phyloP scores from a whole-genome alignment of 2,888 invertebrate species.

The Tholera decimalis region DNA sequence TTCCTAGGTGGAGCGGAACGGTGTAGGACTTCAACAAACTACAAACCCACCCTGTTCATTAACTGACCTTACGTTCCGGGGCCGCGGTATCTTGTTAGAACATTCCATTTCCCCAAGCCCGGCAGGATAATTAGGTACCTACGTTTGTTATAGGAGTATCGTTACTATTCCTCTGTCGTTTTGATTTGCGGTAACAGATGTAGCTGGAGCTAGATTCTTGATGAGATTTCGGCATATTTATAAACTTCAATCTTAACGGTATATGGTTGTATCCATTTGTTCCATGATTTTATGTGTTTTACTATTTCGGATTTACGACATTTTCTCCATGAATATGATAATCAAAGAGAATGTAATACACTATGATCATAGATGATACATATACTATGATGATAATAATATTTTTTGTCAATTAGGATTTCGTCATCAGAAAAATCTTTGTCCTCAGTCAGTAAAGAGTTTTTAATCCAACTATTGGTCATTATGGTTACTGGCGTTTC shows the following conservation, averaged over 20 bases:
- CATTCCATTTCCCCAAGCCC: too few relatives aligned
- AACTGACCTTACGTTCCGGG: too few relatives aligned
- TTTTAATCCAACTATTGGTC: neutral
- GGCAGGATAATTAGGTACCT: slow-evolving; percentile 1
- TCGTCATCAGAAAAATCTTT: neutral
- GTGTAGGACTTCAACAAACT: too few relatives aligned
- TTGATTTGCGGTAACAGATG: slow-evolving; percentile 1
- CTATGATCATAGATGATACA: too few relatives aligned
- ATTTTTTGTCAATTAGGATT: neutral
- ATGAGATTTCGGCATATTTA: slow-evolving; percentile 32
- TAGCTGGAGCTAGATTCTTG: slow-evolving; percentile 22
- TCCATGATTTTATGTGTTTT: slow-evolving; percentile 10
- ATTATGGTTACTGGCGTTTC: neutral
- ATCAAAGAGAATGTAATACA: too few relatives aligned
- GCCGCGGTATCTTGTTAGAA: too few relatives aligned
- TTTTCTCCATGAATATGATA: neutral
- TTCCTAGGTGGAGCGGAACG: too few relatives aligned
- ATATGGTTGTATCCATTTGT: neutral
- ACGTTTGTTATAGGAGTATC: slow-evolving; percentile 20
- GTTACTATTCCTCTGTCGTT: neutral
- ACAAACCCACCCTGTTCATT: too few relatives aligned
- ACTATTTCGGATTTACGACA: neutral
- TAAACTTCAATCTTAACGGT: neutral
- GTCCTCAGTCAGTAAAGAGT: neutral
- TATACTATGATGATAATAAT: too few relatives aligned